Evolutionary conservation across 2,888 invertebrate genomes (phyloP).

Genomic region (Tenthredo livida): DNA sequence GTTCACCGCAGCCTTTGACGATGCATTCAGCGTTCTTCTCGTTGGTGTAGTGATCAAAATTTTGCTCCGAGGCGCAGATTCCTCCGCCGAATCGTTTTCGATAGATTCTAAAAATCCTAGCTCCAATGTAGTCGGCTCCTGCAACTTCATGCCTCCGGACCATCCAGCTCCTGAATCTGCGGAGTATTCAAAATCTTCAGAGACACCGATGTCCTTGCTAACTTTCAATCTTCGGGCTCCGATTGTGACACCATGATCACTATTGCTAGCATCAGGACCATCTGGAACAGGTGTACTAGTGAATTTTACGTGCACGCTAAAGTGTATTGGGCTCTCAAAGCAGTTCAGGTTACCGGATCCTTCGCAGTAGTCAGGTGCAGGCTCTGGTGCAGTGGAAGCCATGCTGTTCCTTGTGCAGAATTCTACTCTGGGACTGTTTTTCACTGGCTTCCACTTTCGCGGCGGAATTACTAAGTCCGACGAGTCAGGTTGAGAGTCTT

Average conservation of each 20-base stretch:
- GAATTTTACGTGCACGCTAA: constrained; percentile 29
- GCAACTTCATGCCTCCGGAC: constrained; percentile 30
- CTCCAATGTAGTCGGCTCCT: background rate
- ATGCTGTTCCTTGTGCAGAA: constrained; percentile 22
- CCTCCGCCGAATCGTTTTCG: background rate
- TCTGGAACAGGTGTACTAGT: constrained; percentile 43
- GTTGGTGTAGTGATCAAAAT: background rate
- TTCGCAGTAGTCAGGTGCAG: background rate
- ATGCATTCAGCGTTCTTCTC: background rate
- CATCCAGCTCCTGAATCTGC: constrained; percentile 24
- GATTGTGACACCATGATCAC: background rate
- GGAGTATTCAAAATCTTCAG: constrained; percentile 24
- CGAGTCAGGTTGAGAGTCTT: constrained; percentile 46
- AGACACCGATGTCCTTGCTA: background rate
- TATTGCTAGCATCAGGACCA: background rate
- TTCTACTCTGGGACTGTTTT: constrained; percentile 47
- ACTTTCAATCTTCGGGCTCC: background rate
- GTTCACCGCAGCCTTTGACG: background rate
- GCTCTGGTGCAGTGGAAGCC: background rate
- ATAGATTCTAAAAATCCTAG: constrained; percentile 37
- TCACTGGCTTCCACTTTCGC: constrained; percentile 35
- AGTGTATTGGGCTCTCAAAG: constrained; percentile 46
- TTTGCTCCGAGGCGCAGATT: background rate
- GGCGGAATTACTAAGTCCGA: background rate
- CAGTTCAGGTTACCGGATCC: background rate